These are phyloP conservation scores for Dasypolia templi DNA, from an alignment of 2,888 invertebrate genomes.

Conservation along the genomic window DNA sequence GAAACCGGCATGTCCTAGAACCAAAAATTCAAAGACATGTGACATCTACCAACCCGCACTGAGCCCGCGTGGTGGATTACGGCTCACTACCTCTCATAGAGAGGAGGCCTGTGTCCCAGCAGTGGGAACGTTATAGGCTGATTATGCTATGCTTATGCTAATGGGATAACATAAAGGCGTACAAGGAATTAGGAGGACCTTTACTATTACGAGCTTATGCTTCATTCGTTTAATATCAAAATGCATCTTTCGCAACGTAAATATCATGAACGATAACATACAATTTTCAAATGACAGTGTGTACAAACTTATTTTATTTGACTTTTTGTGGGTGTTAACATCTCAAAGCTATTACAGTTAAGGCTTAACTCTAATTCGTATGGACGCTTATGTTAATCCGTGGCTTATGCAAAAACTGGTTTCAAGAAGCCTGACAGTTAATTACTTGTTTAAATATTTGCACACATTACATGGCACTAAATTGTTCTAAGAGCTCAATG, in stretches of 20 bases:
- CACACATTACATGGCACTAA: constrained; percentile 5
- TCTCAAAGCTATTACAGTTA: constrained; percentile 46
- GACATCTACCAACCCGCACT: too few species aligned
- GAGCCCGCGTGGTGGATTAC: too few species aligned
- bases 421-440: constrained; percentile 51
- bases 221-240: not conserved
- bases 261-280: constrained; percentile 23
- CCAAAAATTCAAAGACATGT: too few species aligned
- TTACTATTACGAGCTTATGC: not conserved
- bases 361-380: constrained; percentile 57
- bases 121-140: too few species aligned
- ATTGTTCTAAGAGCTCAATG: not conserved
- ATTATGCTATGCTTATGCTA: too few species aligned
- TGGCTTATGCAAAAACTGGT: constrained; percentile 60
- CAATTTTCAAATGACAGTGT: constrained; percentile 65
- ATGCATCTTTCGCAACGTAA: constrained; percentile 14
- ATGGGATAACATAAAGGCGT: too few species aligned
- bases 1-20: too few species aligned
- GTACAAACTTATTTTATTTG: constrained; percentile 64
- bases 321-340: constrained; percentile 69
- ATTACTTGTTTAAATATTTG: constrained; percentile 41
- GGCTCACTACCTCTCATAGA: too few species aligned
- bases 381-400: constrained; percentile 57
- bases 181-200: not conserved
- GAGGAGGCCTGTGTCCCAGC: too few species aligned